Percentiles rank a stretch among this genome's conserved stretches.
Evolutionary conservation across 2,797 vertebrate species (phyloP).

Genomic region (Esox lucius): DNA sequence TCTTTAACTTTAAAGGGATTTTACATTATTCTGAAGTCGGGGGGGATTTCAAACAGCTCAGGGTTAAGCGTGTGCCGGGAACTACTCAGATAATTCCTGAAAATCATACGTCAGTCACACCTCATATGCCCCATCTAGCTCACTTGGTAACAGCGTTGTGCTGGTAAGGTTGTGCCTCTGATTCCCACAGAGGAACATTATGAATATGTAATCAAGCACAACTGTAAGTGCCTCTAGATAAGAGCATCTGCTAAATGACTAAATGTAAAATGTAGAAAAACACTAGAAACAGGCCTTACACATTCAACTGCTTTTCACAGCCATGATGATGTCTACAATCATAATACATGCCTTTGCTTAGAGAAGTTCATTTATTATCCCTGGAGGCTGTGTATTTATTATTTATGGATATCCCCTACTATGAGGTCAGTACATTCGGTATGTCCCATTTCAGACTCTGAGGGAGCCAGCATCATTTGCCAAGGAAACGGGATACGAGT

Average conservation of each 20-base stretch:
- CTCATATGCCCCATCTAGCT: neutral
- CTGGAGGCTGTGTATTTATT: neutral
- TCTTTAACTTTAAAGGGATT: neutral
- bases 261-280: neutral
- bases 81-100: conserved; percentile 47
- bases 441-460: conserved; percentile 73
- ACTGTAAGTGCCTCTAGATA: too few relatives aligned
- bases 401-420: neutral
- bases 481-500: conserved; percentile 79
- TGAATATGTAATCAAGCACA: too few relatives aligned
- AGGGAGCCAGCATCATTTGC: conserved; percentile 88
- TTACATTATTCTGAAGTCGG: neutral
- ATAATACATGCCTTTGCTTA: neutral
- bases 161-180: too few relatives aligned
- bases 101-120: neutral
- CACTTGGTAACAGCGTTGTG: too few relatives aligned
- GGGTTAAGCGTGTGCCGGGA: conserved; percentile 68
- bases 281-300: neutral
- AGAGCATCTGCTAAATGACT: too few relatives aligned
- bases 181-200: too few relatives aligned
- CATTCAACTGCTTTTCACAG: neutral
- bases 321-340: neutral
- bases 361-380: neutral
- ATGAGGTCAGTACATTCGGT: neutral
- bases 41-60: conserved; percentile 35